A percentile compares a stretch with the other conserved stretches of the same genome.
Evolutionary conservation across 2,888 invertebrate species (phyloP).

Genomic region (Caradrina clavipalpis): DNA sequence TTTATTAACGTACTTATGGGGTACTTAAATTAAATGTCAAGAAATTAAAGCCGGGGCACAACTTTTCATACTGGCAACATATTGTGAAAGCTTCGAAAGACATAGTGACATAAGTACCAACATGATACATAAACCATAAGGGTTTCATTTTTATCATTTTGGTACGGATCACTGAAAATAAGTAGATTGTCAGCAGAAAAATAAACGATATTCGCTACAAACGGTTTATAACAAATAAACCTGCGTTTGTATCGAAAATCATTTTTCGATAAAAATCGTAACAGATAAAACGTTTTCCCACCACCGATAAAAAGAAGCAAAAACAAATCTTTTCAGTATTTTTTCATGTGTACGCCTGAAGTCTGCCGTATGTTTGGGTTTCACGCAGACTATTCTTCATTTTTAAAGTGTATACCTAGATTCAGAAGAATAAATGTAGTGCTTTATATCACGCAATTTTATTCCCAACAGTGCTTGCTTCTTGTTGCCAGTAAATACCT

Average conservation of each 20-base stretch:
- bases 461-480: background rate
- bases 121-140: too few relatives aligned
- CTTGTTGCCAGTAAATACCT: background rate
- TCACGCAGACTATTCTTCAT: constrained; percentile 5
- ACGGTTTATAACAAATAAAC: background rate
- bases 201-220: background rate
- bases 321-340: constrained; percentile 1
- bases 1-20: constrained; percentile 1
- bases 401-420: constrained; percentile 17
- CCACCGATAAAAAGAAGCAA: background rate
- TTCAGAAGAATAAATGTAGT: constrained; percentile 17
- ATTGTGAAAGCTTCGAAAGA: background rate
- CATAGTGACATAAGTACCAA: too few relatives aligned
- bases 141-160: too few relatives aligned
- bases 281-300: background rate
- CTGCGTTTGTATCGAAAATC: too few relatives aligned
- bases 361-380: background rate
- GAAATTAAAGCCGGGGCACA: background rate
- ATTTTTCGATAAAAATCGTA: too few relatives aligned
- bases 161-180: too few relatives aligned
- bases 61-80: background rate
- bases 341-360: background rate
- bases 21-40: constrained; percentile 1
- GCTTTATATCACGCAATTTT: constrained; percentile 19
- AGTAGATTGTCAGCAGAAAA: background rate